These are phyloP conservation scores for Cephalopterus ornatus DNA, from an alignment of 2,113 vertebrate species.

Conservation along the genomic window DNA sequence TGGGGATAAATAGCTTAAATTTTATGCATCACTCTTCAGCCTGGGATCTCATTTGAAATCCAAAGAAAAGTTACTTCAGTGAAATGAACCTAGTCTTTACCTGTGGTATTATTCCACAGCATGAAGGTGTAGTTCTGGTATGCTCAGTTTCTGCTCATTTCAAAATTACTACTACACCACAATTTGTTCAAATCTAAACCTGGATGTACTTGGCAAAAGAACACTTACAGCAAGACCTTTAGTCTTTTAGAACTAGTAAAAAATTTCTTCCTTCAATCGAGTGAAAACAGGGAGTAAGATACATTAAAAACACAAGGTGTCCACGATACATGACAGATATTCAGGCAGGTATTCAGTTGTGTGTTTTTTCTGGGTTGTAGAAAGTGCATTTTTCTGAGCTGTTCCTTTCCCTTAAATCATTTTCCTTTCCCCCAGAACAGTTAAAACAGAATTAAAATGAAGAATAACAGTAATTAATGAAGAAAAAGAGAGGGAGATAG, in stretches of 20 bases:
- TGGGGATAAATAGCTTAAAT: neutral
- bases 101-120: neutral
- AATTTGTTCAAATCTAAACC: neutral
- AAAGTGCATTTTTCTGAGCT: neutral
- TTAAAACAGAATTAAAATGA: neutral
- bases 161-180: neutral
- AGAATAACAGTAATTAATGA: neutral
- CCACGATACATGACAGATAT: neutral
- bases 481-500: neutral
- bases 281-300: neutral
- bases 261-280: neutral
- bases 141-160: neutral
- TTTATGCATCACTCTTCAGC: neutral
- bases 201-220: neutral
- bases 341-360: neutral
- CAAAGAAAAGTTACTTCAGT: neutral
- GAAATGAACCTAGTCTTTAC: neutral
- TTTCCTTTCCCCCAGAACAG: neutral
- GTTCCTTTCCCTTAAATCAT: neutral
- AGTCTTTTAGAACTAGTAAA: neutral
- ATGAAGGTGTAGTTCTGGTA: neutral
- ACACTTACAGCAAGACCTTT: neutral
- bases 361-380: neutral
- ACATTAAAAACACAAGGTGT: neutral
- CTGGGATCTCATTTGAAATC: neutral